phyloP scores from a whole-genome alignment of 2,888 invertebrate genomes.

The Eupithecia subfuscata region DNA sequence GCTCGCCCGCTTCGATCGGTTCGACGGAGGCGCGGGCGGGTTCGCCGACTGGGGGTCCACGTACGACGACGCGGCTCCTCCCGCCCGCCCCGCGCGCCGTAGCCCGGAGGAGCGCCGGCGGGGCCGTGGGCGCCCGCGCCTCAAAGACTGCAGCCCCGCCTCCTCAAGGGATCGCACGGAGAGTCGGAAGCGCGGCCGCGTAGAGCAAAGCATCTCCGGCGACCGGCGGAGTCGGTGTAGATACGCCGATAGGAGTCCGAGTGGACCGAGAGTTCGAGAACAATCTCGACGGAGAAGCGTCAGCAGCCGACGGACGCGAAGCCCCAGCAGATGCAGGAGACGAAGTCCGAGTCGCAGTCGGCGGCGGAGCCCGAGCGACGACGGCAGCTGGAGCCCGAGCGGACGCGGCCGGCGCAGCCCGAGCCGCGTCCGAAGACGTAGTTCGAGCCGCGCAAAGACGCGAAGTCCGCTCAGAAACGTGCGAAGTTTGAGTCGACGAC shows the following conservation, averaged over 20 bases:
- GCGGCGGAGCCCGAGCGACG: constrained; percentile 9
- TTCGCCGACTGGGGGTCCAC: constrained; percentile 17
- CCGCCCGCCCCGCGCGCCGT: constrained; percentile 13
- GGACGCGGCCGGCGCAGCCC: constrained; percentile 3
- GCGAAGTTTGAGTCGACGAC: constrained; percentile 12
- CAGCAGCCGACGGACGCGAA: constrained; percentile 15
- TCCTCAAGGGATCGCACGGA: constrained; percentile 10
- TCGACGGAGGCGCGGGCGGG: constrained; percentile 9
- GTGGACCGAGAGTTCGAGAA: neutral
- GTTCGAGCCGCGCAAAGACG: constrained; percentile 4
- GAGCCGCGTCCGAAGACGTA: constrained; percentile 8
- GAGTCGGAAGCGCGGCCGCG: constrained; percentile 8
- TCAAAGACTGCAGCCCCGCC: constrained; percentile 7
- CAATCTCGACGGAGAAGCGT: constrained; percentile 14
- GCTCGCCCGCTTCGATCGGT: constrained; percentile 45
- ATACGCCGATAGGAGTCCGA: constrained; percentile 15
- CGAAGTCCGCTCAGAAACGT: constrained; percentile 10
- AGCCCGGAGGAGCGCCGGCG: constrained; percentile 12
- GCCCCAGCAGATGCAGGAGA: constrained; percentile 9
- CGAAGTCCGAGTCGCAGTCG: constrained; percentile 10
- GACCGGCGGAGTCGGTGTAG: constrained; percentile 6
- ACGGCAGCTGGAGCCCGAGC: constrained; percentile 11
- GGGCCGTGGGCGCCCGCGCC: constrained; percentile 14
- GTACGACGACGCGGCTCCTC: neutral
- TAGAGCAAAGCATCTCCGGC: constrained; percentile 5